Evolutionary conservation across 2,888 invertebrate species (phyloP).

Genomic region (Sarcophaga variegata): DNA sequence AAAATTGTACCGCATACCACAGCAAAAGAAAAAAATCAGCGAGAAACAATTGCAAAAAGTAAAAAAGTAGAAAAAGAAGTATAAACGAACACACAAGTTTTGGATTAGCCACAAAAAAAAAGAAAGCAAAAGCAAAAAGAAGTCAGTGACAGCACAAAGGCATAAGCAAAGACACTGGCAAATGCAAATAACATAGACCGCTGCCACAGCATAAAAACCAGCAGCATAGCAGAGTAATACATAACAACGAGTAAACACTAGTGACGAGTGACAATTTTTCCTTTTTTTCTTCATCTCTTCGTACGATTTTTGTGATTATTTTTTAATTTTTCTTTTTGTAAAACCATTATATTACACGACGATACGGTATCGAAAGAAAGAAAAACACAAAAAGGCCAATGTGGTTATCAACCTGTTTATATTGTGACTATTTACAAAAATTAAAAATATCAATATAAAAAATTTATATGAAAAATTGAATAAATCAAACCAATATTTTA

Average conservation of each 20-base stretch:
- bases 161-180: constrained; percentile 3
- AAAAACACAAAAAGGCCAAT: constrained; percentile 52
- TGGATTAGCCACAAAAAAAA: constrained; percentile 37
- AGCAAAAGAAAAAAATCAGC: constrained; percentile 50
- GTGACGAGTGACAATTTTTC: constrained; percentile 60
- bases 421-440: constrained; percentile 59
- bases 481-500: constrained; percentile 50
- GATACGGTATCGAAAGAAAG: constrained; percentile 47
- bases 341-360: constrained; percentile 51
- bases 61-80: constrained; percentile 53
- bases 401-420: constrained; percentile 65
- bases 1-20: constrained; percentile 55
- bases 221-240: constrained; percentile 45
- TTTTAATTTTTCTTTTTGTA: constrained; percentile 45
- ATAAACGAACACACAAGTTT: constrained; percentile 63
- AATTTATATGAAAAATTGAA: constrained; percentile 47
- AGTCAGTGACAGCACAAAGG: constrained; percentile 62
- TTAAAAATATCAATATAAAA: constrained; percentile 39
- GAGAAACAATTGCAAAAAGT: constrained; percentile 60
- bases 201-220: constrained; percentile 34
- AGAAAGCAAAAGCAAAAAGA: constrained; percentile 29
- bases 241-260: constrained; percentile 58
- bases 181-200: constrained; percentile 51
- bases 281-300: constrained; percentile 37
- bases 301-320: constrained; percentile 65